Conservation (phyloP, 2,888 invertebrate genomes). For the Protophormia terraenovae region DNA sequence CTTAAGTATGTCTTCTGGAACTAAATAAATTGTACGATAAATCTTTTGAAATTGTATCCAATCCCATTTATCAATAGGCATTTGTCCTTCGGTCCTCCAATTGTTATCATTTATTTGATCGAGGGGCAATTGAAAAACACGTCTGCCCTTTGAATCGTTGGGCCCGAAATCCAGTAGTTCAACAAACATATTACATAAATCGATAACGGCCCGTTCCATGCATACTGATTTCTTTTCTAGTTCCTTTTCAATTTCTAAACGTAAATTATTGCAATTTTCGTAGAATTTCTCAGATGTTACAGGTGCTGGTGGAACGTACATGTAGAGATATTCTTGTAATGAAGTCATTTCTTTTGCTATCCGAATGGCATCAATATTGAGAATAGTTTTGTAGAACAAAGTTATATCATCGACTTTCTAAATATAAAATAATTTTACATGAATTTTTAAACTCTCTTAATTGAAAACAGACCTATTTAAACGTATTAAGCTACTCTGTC, state of each 20-base stretch:
- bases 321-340: constrained; percentile 84
- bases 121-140: constrained; percentile 85
- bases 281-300: constrained; percentile 85
- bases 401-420: constrained; percentile 74
- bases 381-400: constrained; percentile 81
- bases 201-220: constrained; percentile 89
- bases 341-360: constrained; percentile 86
- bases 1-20: constrained; percentile 74
- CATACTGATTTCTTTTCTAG: constrained; percentile 85
- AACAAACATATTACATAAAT: constrained; percentile 89
- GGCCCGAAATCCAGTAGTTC: constrained; percentile 80
- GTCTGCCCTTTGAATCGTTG: constrained; percentile 83
- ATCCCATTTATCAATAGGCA: constrained; percentile 80
- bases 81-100: constrained; percentile 79
- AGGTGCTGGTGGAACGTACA: constrained; percentile 85
- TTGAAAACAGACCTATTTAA: no score
- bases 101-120: constrained; percentile 81
- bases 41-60: constrained; percentile 80
- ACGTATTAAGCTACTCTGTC: no score
- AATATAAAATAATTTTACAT: not conserved
- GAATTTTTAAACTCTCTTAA: no score
- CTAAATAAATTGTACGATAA: constrained; percentile 76
- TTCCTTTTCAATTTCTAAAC: constrained; percentile 80
- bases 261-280: constrained; percentile 84
- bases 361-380: constrained; percentile 89